Base-by-base conservation (phyloP, 2,113 vertebrate genomes). In the Nipponia nippon region DNA sequence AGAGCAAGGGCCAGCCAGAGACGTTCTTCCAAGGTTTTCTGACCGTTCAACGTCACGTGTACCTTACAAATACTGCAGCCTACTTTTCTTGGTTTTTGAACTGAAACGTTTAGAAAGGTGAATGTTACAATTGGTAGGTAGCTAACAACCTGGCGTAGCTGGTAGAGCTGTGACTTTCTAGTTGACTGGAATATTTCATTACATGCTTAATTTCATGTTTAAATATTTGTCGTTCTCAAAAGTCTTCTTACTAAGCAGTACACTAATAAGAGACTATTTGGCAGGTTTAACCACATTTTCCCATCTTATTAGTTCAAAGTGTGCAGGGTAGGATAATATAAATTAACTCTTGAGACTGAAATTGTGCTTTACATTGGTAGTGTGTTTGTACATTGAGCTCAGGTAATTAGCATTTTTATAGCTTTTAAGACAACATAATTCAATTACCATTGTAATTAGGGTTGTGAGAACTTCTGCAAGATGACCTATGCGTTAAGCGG, bases 401-500 rank as follows among this genome's bases (percentile, higher is more conserved):
- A 82, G 40, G 76, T 83, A 92, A 97, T 97, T 95, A 96, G 85
- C 93, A 97, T 89, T 81, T 97, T 95, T 94, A 97, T 95, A 96
- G 94, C 85, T 90, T 90, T 95, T 95, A 95, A 94, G 93, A 96
- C 91, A 97, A 97, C 75, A 90, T 95, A 87, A 97, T 94, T 97
- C 84, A 97, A 85, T 86, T 97, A 96, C 95, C 71, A 90, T 76
- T 84, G 83, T 97, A 97, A 97, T 98, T 98, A 97, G 81, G 69
- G 83, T 95, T 98, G 94, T 96, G 97, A 95, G 95, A 95, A 98
- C 97, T 98, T 97, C 95, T 98, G 95, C 72, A 96, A 63, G 87
- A 90, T 95, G 91, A 91, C 91, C 97, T 95, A 79, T 95, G 96
- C 97, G 94, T 95, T 96, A 89, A 97, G 85, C 90, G 14, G 89